phyloP scores from a whole-genome alignment of 2,797 vertebrate species.

The Danio tinwini region DNA sequence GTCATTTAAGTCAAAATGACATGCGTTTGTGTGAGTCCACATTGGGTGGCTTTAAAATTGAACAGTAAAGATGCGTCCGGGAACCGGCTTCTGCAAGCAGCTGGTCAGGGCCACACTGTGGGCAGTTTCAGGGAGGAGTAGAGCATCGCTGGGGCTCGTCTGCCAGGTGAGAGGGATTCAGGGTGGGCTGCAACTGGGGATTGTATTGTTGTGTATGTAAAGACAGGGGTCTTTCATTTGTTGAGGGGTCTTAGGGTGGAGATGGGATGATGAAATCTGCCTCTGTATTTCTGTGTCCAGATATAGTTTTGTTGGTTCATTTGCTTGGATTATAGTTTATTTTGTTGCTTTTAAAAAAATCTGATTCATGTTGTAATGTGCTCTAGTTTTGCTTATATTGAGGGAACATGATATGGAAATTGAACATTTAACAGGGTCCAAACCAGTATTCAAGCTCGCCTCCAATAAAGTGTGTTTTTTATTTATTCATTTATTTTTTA shows the following conservation, averaged over 20 bases:
- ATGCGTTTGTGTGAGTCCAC: conserved; percentile 54
- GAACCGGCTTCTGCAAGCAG: conserved; percentile 66
- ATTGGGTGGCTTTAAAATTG: conserved; percentile 62
- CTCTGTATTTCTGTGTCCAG: too few species aligned
- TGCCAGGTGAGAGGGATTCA: conserved; percentile 63
- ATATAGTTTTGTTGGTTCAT: too few species aligned
- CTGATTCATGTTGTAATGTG: too few species aligned
- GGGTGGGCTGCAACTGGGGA: background rate
- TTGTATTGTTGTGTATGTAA: background rate
- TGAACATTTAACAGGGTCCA: too few species aligned
- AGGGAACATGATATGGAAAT: too few species aligned
- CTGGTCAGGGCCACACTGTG: conserved; percentile 65
- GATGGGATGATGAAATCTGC: too few species aligned
- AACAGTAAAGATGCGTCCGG: conserved; percentile 72
- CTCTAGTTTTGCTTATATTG: too few species aligned
- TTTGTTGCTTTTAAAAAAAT: too few species aligned
- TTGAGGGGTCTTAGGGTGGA: background rate
- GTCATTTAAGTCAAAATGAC: conserved; percentile 69
- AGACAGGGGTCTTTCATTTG: background rate
- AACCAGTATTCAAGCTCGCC: too few species aligned
- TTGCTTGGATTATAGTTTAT: too few species aligned
- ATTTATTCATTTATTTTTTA: too few species aligned
- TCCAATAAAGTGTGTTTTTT: too few species aligned
- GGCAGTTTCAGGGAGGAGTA: conserved; percentile 59
- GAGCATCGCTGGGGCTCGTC: conserved; percentile 39